Evolutionary conservation across 2,888 invertebrate genomes (phyloP).

Genomic region (Aproaerema taeniolella): DNA sequence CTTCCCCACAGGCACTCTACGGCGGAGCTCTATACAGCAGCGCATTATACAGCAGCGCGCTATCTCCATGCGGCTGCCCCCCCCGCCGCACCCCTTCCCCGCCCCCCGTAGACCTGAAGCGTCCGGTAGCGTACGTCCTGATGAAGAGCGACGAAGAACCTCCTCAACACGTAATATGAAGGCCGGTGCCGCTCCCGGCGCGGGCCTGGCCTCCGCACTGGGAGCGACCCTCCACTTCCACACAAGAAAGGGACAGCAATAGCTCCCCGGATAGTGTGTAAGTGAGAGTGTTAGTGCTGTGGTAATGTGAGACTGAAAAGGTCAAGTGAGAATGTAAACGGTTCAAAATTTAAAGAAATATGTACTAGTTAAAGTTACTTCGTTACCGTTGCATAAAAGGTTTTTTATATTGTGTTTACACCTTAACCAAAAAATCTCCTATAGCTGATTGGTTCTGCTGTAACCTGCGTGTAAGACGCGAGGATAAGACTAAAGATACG

Average conservation of each 20-base stretch:
- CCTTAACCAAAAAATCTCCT: too few relatives aligned
- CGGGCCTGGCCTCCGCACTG: constrained; percentile 73
- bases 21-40: constrained; percentile 69
- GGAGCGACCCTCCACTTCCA: constrained; percentile 69
- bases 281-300: constrained; percentile 27
- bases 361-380: too few relatives aligned
- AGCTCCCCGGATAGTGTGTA: constrained; percentile 69
- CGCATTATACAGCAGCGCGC: constrained; percentile 60
- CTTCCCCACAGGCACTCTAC: constrained; percentile 56
- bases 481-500: too few relatives aligned
- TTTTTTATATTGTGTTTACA: too few relatives aligned
- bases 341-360: too few relatives aligned
- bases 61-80: constrained; percentile 67
- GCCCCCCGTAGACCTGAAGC: constrained; percentile 58
- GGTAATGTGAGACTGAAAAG: neutral
- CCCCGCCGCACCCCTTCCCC: constrained; percentile 65
- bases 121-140: constrained; percentile 79
- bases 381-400: too few relatives aligned
- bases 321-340: too few relatives aligned
- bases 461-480: too few relatives aligned
- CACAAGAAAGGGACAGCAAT: constrained; percentile 45
- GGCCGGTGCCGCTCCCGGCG: constrained; percentile 88
- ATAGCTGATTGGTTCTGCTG: too few relatives aligned
- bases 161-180: constrained; percentile 87
- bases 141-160: constrained; percentile 80